phyloP scores from a whole-genome alignment of 2,113 vertebrate genomes.

The Ptychochromis oligacanthus region DNA sequence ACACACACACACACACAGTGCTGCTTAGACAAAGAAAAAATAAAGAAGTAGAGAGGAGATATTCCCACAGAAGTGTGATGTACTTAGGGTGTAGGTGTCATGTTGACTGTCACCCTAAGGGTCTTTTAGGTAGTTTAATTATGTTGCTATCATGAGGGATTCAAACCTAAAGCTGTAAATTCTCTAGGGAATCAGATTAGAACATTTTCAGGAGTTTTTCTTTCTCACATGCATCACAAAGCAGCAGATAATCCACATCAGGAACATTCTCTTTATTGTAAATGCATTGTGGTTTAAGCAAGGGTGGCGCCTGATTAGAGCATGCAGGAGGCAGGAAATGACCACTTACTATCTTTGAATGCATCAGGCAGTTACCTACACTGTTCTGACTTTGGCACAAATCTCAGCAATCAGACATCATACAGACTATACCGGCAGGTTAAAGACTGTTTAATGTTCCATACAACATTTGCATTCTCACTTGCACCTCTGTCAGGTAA shows the following conservation, averaged over 20 bases:
- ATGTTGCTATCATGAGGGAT: conserved; percentile 12
- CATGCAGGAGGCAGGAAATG: not conserved
- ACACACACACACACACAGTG: conserved; percentile 25
- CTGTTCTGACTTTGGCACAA: not conserved
- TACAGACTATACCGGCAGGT: not conserved
- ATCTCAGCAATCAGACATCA: not conserved
- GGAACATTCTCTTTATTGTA: not conserved
- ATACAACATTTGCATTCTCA: too few relatives aligned
- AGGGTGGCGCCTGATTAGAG: not conserved
- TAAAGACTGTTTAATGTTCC: not conserved
- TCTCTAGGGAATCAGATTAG: not conserved
- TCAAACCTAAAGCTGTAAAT: not conserved
- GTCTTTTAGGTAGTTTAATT: not conserved
- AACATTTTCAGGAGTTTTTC: not conserved
- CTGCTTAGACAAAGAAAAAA: not conserved
- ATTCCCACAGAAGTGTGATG: conserved; percentile 17
- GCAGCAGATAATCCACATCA: not conserved
- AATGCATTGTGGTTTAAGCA: too few relatives aligned
- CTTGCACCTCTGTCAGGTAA: too few relatives aligned
- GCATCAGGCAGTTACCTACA: not conserved
- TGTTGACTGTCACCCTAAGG: conserved; percentile 19
- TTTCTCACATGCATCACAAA: too few relatives aligned
- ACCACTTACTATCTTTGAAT: not conserved
- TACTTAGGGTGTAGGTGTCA: not conserved
- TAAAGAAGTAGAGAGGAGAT: not conserved